Conservation (phyloP, 2,888 invertebrate species). For the Leucozona laternaria region DNA sequence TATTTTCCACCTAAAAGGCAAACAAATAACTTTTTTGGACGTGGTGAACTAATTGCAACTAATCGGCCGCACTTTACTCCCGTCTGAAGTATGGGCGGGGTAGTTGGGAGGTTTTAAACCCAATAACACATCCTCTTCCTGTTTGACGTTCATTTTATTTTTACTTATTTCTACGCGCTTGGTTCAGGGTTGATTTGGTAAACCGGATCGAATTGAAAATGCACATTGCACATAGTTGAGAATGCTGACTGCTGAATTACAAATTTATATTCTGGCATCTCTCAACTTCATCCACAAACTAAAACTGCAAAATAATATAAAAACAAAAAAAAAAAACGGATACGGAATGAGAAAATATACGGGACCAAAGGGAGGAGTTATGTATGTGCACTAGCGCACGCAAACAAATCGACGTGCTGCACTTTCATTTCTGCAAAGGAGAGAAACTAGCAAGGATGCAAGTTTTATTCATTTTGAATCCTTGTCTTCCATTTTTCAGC, state of each 20-base stretch:
- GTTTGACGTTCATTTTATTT: conserved; percentile 37
- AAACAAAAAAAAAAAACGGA: conserved; percentile 18
- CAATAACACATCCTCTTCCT: neutral
- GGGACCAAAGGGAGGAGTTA: conserved; percentile 19
- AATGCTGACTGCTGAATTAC: conserved; percentile 74
- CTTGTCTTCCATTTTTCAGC: conserved; percentile 47
- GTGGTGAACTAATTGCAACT: conserved; percentile 73
- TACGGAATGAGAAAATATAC: neutral
- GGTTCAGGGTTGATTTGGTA: conserved; percentile 66
- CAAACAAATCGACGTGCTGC: conserved; percentile 72
- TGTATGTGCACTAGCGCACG: conserved; percentile 46
- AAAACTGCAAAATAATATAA: conserved; percentile 71
- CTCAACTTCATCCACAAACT: conserved; percentile 67
- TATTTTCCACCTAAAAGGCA: neutral
- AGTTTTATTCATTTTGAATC: conserved; percentile 74
- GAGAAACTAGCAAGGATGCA: conserved; percentile 68
- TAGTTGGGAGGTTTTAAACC: conserved; percentile 8
- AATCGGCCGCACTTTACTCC: conserved; percentile 74
- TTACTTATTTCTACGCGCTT: conserved; percentile 31
- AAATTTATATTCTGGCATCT: conserved; percentile 72
- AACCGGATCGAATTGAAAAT: conserved; percentile 73
- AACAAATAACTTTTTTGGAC: neutral
- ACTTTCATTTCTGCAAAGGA: conserved; percentile 59
- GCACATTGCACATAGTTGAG: conserved; percentile 69
- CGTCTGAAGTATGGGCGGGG: conserved; percentile 5